These are phyloP conservation scores for Chiloscyllium punctatum DNA, from an alignment of 2,797 vertebrate genomes.

Conservation along the genomic window DNA sequence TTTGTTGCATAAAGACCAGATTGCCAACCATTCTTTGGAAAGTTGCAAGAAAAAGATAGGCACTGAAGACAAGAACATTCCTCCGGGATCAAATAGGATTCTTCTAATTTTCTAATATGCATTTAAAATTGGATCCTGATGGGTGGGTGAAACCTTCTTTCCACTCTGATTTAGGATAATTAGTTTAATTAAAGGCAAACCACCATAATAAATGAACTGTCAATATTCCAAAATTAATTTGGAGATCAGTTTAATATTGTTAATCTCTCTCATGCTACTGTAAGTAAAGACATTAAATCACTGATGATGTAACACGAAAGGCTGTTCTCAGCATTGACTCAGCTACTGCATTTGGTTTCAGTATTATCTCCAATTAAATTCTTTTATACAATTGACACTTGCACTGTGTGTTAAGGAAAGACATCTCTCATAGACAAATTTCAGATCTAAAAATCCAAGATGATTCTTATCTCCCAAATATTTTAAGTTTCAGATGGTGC, in stretches of 20 bases:
- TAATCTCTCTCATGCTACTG: background rate
- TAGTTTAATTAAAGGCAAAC: background rate
- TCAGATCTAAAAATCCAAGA: background rate
- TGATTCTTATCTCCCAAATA: background rate
- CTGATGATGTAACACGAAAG: background rate
- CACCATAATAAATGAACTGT: too few species aligned
- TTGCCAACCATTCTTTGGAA: background rate
- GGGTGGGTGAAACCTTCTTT: background rate
- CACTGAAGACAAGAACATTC: background rate
- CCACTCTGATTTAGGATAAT: background rate
- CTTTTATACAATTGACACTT: background rate
- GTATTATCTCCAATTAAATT: background rate
- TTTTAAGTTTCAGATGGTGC: background rate
- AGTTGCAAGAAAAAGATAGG: background rate
- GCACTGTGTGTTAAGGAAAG: background rate
- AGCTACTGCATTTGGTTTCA: background rate
- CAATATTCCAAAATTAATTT: too few species aligned
- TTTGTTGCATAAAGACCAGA: background rate
- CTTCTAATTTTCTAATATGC: background rate
- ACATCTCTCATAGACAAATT: background rate
- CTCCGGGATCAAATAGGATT: background rate
- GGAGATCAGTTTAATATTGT: too few species aligned
- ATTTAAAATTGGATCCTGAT: background rate
- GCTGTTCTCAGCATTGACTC: background rate
- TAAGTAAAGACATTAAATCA: background rate